phyloP scores from a whole-genome alignment of 2,888 invertebrate genomes.

The Diabrotica balteata region DNA sequence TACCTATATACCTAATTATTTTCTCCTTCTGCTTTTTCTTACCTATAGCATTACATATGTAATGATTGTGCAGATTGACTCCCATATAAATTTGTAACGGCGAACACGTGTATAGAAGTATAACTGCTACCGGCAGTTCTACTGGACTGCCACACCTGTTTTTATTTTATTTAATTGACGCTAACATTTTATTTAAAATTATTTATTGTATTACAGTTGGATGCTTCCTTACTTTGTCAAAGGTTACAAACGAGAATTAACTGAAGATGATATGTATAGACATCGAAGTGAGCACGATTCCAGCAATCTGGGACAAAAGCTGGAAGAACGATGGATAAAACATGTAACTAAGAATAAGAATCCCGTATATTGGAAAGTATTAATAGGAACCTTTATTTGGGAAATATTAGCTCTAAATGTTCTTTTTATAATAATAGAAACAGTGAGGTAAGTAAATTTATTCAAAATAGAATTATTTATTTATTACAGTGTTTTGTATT shows the following conservation, averaged over 20 bases:
- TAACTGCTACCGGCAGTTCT: too few relatives aligned
- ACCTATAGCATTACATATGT: too few relatives aligned
- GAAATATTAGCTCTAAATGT: slow-evolving; percentile 40
- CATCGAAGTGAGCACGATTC: slow-evolving; percentile 61
- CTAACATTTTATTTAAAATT: too few relatives aligned
- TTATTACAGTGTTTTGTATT: too few relatives aligned
- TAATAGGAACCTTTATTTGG: slow-evolving; percentile 44
- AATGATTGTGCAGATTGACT: too few relatives aligned
- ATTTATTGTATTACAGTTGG: slow-evolving; percentile 58
- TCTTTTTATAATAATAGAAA: slow-evolving; percentile 33
- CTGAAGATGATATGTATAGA: slow-evolving; percentile 62
- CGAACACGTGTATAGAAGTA: too few relatives aligned
- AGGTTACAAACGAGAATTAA: slow-evolving; percentile 61
- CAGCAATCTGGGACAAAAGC: slow-evolving; percentile 55
- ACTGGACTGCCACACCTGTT: too few relatives aligned
- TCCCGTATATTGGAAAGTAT: slow-evolving; percentile 47
- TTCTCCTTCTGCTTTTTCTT: too few relatives aligned
- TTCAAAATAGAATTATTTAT: too few relatives aligned
- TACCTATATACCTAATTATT: too few relatives aligned
- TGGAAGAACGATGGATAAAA: slow-evolving; percentile 55
- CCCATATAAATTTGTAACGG: too few relatives aligned
- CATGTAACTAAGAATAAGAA: slow-evolving; percentile 43
- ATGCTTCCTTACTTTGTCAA: slow-evolving; percentile 60
- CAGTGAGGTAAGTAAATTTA: slow-evolving; percentile 35
- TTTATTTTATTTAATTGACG: too few relatives aligned